Conservation (phyloP, 2,113 vertebrate species). For the Anolis carolinensis region DNA sequence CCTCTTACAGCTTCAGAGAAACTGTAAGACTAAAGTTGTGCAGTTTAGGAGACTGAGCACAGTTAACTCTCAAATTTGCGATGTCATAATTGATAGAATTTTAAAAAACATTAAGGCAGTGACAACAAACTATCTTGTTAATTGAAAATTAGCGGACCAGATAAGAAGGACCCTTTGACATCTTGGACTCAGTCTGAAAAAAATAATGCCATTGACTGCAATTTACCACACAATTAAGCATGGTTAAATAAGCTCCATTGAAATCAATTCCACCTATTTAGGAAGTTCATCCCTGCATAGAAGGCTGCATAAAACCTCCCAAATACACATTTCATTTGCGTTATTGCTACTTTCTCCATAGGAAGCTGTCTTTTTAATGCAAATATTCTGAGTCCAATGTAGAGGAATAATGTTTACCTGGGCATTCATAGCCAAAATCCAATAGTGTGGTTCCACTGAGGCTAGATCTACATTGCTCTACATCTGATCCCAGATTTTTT, state of each 20-base stretch:
- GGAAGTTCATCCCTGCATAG: background rate
- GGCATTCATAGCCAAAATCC: no score
- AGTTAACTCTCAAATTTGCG: background rate
- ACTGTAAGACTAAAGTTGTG: no score
- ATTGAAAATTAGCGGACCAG: background rate
- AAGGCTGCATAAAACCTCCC: background rate
- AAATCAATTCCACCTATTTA: conserved; percentile 15
- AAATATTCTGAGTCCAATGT: background rate
- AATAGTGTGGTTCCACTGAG: no score
- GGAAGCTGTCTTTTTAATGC: background rate
- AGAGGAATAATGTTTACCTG: no score
- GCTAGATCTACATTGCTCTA: no score
- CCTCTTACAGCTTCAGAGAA: no score
- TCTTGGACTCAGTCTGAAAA: conserved; percentile 1
- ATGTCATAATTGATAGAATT: background rate
- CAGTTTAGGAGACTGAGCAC: no score
- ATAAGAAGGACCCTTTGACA: background rate
- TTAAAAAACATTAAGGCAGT: background rate
- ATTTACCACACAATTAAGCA: conserved; percentile 26
- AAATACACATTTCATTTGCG: background rate
- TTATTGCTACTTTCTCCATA: background rate
- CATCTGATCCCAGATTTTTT: no score
- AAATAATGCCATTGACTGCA: conserved; percentile 13
- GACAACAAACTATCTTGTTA: background rate
- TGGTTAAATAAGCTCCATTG: conserved; percentile 16